phyloP scores from a whole-genome alignment of 2,888 invertebrate species.

The Eilema depressum region DNA sequence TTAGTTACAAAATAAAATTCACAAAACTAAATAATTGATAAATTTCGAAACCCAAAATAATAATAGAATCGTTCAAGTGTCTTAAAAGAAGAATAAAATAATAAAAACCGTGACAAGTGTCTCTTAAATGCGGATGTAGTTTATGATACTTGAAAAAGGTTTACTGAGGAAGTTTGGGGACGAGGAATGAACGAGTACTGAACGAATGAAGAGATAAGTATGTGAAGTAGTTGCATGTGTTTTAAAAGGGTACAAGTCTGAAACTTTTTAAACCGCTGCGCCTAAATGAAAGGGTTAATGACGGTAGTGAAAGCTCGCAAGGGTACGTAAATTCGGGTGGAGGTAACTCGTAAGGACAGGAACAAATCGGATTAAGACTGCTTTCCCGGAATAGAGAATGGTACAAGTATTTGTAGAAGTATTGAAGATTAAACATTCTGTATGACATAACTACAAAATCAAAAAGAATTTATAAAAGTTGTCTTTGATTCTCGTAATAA shows the following conservation, averaged over 20 bases:
- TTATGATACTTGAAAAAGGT: neutral
- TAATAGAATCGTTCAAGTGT: neutral
- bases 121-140: neutral
- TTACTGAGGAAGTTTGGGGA: neutral
- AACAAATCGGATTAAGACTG: neutral
- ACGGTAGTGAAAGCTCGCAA: neutral
- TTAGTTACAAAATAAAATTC: too few species aligned
- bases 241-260: neutral
- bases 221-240: neutral
- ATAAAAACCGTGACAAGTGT: neutral
- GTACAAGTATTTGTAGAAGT: too few species aligned
- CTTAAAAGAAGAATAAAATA: neutral
- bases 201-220: conserved; percentile 1
- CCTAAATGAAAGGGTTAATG: neutral
- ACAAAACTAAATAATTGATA: too few species aligned
- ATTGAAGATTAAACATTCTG: too few species aligned
- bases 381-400: too few species aligned
- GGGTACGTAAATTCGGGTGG: too few species aligned
- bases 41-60: too few species aligned
- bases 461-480: too few species aligned
- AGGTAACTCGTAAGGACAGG: too few species aligned
- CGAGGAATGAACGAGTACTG: neutral
- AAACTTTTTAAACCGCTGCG: neutral
- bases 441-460: too few species aligned
- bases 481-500: too few species aligned